Conservation (phyloP, 1,140 invertebrate species). For the Meloidogyne floridensis region DNA sequence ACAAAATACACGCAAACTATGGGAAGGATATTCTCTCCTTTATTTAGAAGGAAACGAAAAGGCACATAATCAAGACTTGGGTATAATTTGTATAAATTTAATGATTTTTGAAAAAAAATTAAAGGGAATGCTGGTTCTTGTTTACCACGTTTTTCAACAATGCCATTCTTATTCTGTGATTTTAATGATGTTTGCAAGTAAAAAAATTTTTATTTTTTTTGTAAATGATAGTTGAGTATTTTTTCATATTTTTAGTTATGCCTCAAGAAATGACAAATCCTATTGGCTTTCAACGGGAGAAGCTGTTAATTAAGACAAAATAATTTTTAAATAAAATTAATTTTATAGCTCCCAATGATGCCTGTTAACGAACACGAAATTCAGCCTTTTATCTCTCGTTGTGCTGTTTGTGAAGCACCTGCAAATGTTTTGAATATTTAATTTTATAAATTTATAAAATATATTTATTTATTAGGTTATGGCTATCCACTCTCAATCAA, state of each 20-base stretch:
- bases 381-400: conserved; percentile 78
- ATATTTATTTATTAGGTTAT: conserved; percentile 65
- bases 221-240: neutral
- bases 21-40: conserved; percentile 93
- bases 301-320: conserved; percentile 66
- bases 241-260: conserved; percentile 71
- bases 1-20: conserved; percentile 79
- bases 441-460: neutral
- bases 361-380: conserved; percentile 82
- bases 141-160: conserved; percentile 87
- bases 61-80: conserved; percentile 93
- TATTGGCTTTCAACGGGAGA: conserved; percentile 93
- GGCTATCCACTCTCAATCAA: conserved; percentile 86
- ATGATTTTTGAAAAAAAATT: conserved; percentile 23
- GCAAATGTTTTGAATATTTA: conserved; percentile 71
- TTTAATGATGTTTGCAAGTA: conserved; percentile 88
- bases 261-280: conserved; percentile 89
- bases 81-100: conserved; percentile 59
- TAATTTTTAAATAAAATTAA: neutral
- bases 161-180: conserved; percentile 96
- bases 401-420: conserved; percentile 85
- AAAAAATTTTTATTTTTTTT: neutral
- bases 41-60: conserved; percentile 95
- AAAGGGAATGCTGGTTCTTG: conserved; percentile 81
- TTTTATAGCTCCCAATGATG: conserved; percentile 77